Evolutionary conservation across 2,888 invertebrate species (phyloP), one percentile per base, ranked within the genome.

Genomic region (Cheiracanthium punctorium): DNA sequence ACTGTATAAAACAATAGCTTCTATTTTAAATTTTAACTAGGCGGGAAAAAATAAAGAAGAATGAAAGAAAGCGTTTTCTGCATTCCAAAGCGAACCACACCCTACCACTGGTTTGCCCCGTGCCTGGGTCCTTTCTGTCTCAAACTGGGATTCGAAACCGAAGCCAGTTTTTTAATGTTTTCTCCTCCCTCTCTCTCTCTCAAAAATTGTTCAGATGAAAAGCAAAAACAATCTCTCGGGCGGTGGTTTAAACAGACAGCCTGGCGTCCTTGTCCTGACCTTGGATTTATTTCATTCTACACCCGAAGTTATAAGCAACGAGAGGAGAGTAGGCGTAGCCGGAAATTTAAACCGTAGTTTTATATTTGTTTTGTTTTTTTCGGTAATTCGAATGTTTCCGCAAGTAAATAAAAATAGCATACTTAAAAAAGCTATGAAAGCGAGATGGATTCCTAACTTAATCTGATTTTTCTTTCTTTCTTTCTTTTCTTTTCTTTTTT

Each of bases 231-330:
- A 58, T 24, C 58, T 20, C 24, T 5, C 8, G 24, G 4, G 14
- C 24, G 43, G n/a, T 48, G n/a, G n/a, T n/a, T n/a, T n/a, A n/a
- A n/a, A n/a, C n/a, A 58, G 58, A 58, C 58, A 24, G 58, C 58
- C 24, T 58, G 58, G 58, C 58, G 58, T 58, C 58, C 58, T 58
- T 58, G 58, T 58, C 12, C 20, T 58, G 58, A 24, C 58, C 58
- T 58, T 58, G 58, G 24, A 58, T 58, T 58, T 20, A 58, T 58
- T 58, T 20, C 58, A 24, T 24, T 58, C 58, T 58, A 24, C 58
- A 24, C 20, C 58, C 58, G 58, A 24, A 58, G 58, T 37, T 7
- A 7, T 7, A 20, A 24, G 2, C 58, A 58, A 37, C n/a, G 17
- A 48, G 48, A 58, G 24, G 24, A 58, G 20, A 24, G 58, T 58